These are phyloP conservation scores for Tachysurus vachellii DNA, from an alignment of 2,113 vertebrate species.

Conservation along the genomic window DNA sequence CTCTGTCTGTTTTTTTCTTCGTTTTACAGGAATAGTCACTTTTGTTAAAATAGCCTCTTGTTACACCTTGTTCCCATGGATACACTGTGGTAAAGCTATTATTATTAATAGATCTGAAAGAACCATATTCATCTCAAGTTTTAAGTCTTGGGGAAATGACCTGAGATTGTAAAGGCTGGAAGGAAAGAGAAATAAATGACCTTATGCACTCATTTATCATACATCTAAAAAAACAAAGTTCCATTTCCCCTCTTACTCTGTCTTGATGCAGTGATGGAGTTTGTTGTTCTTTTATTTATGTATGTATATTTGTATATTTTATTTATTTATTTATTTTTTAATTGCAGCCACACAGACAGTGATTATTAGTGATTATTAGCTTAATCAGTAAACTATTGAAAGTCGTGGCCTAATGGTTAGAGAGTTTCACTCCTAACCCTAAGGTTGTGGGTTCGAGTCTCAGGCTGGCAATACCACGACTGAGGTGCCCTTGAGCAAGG, in stretches of 20 bases:
- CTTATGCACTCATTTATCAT: conserved; percentile 3
- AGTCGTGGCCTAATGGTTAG: too few relatives aligned
- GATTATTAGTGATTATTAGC: background rate
- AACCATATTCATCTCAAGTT: conserved; percentile 58
- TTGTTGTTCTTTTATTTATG: background rate
- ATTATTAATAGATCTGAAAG: conserved; percentile 47
- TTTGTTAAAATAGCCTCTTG: conserved; percentile 56
- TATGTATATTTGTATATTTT: background rate
- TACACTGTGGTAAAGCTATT: conserved; percentile 52
- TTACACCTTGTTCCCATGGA: conserved; percentile 62
- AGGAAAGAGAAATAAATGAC: conserved; percentile 6
- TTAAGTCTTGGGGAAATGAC: conserved; percentile 51
- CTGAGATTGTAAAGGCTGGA: conserved; percentile 40
- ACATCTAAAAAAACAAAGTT: background rate
- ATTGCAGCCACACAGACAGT: background rate
- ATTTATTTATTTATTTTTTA: background rate
- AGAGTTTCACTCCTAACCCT: too few relatives aligned
- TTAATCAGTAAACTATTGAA: background rate
- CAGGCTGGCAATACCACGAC: too few relatives aligned
- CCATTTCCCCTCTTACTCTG: background rate
- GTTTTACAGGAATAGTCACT: conserved; percentile 33
- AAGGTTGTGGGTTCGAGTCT: too few relatives aligned
- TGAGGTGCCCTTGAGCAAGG: too few relatives aligned
- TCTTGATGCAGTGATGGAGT: background rate
- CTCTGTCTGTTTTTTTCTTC: background rate